A percentile compares a stretch with the other conserved stretches of the same genome.
Conservation (phyloP, 2,797 vertebrate genomes). For the Perodicticus potto region DNA sequence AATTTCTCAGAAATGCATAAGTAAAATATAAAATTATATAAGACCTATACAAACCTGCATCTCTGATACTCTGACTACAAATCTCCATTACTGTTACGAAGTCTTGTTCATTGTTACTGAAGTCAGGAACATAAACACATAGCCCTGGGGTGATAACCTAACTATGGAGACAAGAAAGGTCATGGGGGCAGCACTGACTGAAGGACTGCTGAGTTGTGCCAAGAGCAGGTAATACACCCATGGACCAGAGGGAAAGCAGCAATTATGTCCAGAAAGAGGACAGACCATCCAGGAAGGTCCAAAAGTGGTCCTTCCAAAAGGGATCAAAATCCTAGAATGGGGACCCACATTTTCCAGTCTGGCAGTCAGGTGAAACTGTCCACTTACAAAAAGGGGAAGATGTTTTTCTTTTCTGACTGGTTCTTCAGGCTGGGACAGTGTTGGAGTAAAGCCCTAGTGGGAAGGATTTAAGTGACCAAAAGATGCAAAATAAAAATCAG, state of each 20-base stretch:
- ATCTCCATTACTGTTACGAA: conserved; percentile 95
- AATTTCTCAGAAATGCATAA: conserved; percentile 44
- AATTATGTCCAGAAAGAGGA: background rate
- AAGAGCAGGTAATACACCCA: background rate
- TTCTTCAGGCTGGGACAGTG: background rate
- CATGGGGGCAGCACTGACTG: background rate
- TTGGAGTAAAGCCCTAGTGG: background rate
- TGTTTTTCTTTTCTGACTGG: background rate
- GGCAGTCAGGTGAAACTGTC: background rate
- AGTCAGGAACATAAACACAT: conserved; percentile 93
- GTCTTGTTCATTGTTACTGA: conserved; percentile 94
- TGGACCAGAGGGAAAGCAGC: background rate
- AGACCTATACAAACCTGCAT: conserved; percentile 90
- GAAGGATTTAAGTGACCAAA: background rate
- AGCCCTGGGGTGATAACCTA: conserved; percentile 95
- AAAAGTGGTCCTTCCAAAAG: fast-evolving
- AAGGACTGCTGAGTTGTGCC: background rate
- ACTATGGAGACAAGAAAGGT: conserved; percentile 84
- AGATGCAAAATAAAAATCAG: background rate
- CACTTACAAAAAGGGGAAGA: background rate
- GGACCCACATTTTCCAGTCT: background rate
- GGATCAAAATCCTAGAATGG: background rate
- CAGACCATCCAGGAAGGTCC: fast-evolving
- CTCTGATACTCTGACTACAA: conserved; percentile 93
- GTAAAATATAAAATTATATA: background rate